Percentiles rank a stretch among this genome's conserved stretches.
These are phyloP conservation scores for Ephestia elutella DNA, from an alignment of 1,140 invertebrate genomes.

Conservation along the genomic window DNA sequence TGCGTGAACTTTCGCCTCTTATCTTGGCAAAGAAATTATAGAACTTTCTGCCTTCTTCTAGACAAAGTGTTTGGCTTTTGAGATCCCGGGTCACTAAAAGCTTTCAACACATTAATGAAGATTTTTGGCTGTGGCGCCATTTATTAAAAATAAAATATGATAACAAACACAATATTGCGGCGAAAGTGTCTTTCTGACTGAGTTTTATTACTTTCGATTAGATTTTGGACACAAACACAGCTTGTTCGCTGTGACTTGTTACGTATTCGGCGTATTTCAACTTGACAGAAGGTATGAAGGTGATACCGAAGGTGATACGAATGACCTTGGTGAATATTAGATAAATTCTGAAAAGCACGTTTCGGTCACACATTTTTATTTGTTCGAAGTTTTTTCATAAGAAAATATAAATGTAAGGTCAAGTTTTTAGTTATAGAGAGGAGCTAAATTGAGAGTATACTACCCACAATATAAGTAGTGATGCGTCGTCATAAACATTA, in stretches of 20 bases:
- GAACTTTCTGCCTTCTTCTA: constrained; percentile 69
- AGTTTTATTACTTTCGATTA: not conserved
- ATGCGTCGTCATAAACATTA: constrained; percentile 17
- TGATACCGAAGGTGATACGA: not conserved
- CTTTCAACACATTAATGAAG: constrained; percentile 57
- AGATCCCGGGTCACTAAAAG: constrained; percentile 55
- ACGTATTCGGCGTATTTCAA: not conserved
- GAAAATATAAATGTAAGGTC: too few relatives aligned
- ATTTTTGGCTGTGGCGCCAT: constrained; percentile 30
- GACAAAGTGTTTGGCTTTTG: constrained; percentile 71
- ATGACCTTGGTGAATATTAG: not conserved
- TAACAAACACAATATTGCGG: too few relatives aligned
- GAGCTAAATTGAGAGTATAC: too few relatives aligned
- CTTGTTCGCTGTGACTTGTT: not conserved
- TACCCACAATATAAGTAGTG: not conserved
- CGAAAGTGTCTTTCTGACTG: not conserved
- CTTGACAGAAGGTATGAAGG: not conserved
- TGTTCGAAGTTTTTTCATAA: constrained; percentile 1
- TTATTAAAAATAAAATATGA: too few relatives aligned
- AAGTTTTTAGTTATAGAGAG: constrained; percentile 4
- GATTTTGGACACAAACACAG: not conserved
- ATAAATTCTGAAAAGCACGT: not conserved
- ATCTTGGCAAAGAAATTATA: constrained; percentile 72
- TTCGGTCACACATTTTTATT: too few relatives aligned
- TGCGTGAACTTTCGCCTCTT: constrained; percentile 73